A percentile compares a stretch with the other conserved stretches of the same genome.
Evolutionary conservation across 2,888 invertebrate genomes (phyloP).

Genomic region (Chromoteleia sp.): DNA sequence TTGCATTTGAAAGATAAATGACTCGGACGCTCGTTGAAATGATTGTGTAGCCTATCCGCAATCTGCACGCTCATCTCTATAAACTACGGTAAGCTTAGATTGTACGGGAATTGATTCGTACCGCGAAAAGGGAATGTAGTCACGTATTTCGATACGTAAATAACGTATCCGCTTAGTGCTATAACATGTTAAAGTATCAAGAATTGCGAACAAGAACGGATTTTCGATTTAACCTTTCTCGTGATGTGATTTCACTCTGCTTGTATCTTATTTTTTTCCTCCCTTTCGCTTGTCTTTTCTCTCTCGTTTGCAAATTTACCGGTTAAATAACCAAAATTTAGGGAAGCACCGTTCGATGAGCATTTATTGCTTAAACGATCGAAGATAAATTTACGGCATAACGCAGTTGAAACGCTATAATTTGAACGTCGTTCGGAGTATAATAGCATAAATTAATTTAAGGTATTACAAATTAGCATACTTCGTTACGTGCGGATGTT

Average conservation of each 20-base stretch:
- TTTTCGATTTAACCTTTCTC: slow-evolving; percentile 34
- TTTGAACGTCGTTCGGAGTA: background rate
- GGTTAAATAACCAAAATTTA: background rate
- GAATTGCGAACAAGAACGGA: slow-evolving; percentile 25
- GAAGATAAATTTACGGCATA: background rate
- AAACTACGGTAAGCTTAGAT: slow-evolving; percentile 28
- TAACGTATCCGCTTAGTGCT: slow-evolving; percentile 33
- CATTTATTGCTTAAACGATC: background rate
- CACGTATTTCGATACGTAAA: slow-evolving; percentile 55
- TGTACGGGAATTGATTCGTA: slow-evolving; percentile 39
- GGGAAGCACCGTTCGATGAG: background rate
- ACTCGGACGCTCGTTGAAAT: slow-evolving; percentile 36
- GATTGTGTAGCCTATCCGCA: slow-evolving; percentile 25
- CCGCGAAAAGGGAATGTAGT: slow-evolving; percentile 48
- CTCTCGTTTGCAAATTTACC: background rate
- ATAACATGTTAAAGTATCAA: slow-evolving; percentile 35
- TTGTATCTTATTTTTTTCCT: no score
- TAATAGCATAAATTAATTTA: background rate
- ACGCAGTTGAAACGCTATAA: background rate
- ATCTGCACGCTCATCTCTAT: slow-evolving; percentile 27
- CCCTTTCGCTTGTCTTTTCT: no score
- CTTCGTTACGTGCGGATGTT: background rate
- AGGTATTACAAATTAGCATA: background rate
- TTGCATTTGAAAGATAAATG: slow-evolving; percentile 48
- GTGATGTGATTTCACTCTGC: slow-evolving; percentile 30